phyloP scores from a whole-genome alignment of 2,113 vertebrate genomes.

The Charina bottae region DNA sequence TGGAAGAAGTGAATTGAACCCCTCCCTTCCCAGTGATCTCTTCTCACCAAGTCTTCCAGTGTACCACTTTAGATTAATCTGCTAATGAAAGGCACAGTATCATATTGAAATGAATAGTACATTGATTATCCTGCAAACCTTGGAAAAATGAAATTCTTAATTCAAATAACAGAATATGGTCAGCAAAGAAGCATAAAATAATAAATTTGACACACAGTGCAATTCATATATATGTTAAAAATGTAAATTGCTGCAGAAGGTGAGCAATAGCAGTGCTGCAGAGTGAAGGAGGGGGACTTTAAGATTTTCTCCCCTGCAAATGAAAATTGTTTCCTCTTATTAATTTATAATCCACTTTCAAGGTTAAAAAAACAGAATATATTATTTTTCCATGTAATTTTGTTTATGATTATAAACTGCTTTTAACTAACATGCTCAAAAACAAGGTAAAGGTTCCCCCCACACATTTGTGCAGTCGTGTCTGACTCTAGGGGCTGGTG shows the following conservation, averaged over 20 bases:
- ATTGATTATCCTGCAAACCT: neutral
- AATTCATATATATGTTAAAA: neutral
- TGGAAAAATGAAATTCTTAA: neutral
- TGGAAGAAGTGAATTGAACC: neutral
- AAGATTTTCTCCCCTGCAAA: neutral
- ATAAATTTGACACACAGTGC: neutral
- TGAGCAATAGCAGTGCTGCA: neutral
- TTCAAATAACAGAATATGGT: neutral
- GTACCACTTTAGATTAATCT: neutral
- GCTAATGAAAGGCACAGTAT: neutral
- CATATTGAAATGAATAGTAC: neutral
- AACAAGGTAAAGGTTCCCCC: too few species aligned
- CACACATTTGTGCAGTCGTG: too few species aligned
- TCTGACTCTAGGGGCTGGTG: too few species aligned
- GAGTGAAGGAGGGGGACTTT: neutral
- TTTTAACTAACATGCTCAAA: too few species aligned
- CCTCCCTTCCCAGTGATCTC: neutral
- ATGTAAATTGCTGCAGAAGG: neutral
- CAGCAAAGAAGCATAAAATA: neutral
- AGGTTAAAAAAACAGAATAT: too few species aligned
- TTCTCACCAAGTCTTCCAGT: neutral
- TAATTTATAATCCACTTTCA: too few species aligned
- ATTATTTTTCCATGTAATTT: neutral
- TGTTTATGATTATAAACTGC: too few species aligned
- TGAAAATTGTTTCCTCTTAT: neutral